Evolutionary conservation across 2,888 invertebrate genomes (phyloP).

Genomic region (Isoperla grammatica): DNA sequence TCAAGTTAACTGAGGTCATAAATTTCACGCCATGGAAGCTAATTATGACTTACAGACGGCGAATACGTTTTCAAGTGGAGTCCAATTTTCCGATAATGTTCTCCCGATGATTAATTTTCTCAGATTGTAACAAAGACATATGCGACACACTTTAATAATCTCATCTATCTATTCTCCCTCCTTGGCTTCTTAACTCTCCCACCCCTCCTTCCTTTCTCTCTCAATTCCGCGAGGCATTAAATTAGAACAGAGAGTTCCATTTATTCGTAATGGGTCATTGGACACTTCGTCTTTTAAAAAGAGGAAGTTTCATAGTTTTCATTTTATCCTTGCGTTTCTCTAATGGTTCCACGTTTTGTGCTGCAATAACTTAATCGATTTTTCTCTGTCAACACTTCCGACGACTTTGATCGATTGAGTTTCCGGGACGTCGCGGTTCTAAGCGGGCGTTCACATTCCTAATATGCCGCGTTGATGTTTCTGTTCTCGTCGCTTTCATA

Average conservation of each 20-base stretch:
- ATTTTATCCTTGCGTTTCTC: conserved; percentile 21
- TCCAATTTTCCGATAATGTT: conserved; percentile 27
- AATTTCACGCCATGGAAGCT: conserved; percentile 26
- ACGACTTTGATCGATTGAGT: conserved; percentile 26
- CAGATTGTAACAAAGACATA: conserved; percentile 28
- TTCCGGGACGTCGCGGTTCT: not conserved
- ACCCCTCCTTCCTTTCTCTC: conserved; percentile 17
- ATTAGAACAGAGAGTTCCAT: conserved; percentile 25
- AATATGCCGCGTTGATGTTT: no score
- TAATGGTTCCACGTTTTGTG: conserved; percentile 24
- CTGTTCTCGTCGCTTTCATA: no score
- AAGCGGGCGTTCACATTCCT: no score
- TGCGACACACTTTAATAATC: conserved; percentile 29
- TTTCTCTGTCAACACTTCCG: conserved; percentile 21
- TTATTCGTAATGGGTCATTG: conserved; percentile 29
- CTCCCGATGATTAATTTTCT: conserved; percentile 27
- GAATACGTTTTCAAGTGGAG: conserved; percentile 22
- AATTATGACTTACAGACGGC: conserved; percentile 29
- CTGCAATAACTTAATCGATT: conserved; percentile 26
- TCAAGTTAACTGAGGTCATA: conserved; percentile 26
- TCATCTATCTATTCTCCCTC: conserved; percentile 17
- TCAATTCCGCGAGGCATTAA: conserved; percentile 23
- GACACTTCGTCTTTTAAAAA: conserved; percentile 24
- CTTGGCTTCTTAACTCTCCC: conserved; percentile 11
- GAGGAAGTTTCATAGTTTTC: conserved; percentile 1